phyloP scores from a whole-genome alignment of 1,140 invertebrate genomes.

The Amphibalanus amphitrite region DNA sequence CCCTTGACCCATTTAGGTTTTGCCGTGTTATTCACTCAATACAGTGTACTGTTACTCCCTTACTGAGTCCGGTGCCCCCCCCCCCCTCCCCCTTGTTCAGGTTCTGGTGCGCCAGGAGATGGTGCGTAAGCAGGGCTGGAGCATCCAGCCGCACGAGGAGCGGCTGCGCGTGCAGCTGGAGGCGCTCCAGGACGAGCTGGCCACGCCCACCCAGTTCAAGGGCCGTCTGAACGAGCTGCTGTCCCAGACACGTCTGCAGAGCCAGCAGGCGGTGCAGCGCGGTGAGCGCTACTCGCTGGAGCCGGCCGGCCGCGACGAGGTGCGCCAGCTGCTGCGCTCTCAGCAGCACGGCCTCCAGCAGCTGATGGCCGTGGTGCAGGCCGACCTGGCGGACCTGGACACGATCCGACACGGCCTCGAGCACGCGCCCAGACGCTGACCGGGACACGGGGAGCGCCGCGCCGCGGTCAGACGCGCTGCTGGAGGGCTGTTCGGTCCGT shows the following conservation, averaged over 20 bases:
- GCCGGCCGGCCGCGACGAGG: background rate
- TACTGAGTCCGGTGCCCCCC: too few relatives aligned
- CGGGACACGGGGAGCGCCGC: too few relatives aligned
- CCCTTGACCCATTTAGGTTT: too few relatives aligned
- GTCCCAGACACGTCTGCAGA: slow-evolving; percentile 64
- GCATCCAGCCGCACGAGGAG: slow-evolving; percentile 77
- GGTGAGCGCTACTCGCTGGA: background rate
- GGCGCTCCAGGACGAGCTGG: slow-evolving; percentile 63
- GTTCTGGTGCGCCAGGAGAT: slow-evolving; percentile 74
- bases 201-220: slow-evolving; percentile 80
- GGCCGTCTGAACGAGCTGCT: slow-evolving; percentile 75
- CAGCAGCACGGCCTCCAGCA: background rate
- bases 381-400: background rate
- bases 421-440: background rate
- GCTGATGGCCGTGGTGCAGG: background rate
- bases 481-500: too few relatives aligned
- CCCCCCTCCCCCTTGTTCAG: slow-evolving; percentile 27
- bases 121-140: slow-evolving; percentile 60
- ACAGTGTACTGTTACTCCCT: too few relatives aligned
- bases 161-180: slow-evolving; percentile 62
- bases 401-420: background rate
- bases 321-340: background rate
- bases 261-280: background rate
- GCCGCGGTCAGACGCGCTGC: too few relatives aligned
- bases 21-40: too few relatives aligned